Evolutionary conservation across 2,113 vertebrate species (phyloP).

Genomic region (Ellobius talpinus): DNA sequence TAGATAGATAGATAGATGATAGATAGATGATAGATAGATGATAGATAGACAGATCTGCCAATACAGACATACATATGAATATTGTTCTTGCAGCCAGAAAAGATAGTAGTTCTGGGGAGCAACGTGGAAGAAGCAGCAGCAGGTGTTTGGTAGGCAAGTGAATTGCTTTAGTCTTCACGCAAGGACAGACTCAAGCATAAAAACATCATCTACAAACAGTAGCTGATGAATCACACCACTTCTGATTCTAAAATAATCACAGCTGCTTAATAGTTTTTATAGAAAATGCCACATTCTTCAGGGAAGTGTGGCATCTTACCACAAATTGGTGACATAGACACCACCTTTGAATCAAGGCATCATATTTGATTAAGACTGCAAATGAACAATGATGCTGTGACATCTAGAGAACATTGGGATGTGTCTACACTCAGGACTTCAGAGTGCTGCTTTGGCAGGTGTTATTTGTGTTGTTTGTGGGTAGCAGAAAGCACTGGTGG

Average conservation of each 20-base stretch:
- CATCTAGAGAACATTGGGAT: neutral
- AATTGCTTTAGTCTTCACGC: neutral
- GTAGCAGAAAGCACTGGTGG: neutral
- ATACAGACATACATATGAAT: neutral
- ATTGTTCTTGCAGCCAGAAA: neutral
- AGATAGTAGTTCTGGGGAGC: neutral
- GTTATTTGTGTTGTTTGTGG: neutral
- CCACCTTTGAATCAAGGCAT: slow-evolving; percentile 12
- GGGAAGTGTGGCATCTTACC: slow-evolving; percentile 39
- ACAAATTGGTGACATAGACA: neutral
- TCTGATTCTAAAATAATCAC: slow-evolving; percentile 36
- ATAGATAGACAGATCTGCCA: neutral
- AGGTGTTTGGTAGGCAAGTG: neutral
- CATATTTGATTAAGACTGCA: slow-evolving; percentile 10
- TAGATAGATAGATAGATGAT: too few relatives aligned
- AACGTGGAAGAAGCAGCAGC: neutral
- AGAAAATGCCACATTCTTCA: neutral
- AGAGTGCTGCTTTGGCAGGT: neutral
- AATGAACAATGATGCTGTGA: neutral
- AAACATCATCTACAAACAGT: neutral
- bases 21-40: neutral
- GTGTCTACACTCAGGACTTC: neutral
- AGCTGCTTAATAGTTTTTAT: slow-evolving; percentile 13
- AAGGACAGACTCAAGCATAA: neutral
- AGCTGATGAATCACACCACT: neutral